Conservation (phyloP, 2,797 vertebrate species). For the Petrocephalus sullivani region DNA sequence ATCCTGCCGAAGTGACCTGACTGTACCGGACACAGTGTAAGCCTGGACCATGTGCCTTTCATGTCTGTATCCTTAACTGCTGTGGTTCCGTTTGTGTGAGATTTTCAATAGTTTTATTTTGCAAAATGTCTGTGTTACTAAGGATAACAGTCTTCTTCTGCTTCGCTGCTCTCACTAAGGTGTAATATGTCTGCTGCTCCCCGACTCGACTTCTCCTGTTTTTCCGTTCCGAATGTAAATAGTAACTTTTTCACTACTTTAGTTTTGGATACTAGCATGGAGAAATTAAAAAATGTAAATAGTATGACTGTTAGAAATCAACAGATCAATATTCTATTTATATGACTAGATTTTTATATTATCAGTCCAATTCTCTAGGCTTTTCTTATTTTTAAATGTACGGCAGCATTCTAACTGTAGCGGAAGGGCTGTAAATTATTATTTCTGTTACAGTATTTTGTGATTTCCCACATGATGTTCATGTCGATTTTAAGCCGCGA, state of each 20-base stretch:
- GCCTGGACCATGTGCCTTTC: constrained; percentile 52
- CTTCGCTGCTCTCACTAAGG: constrained; percentile 48
- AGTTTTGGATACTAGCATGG: constrained; percentile 62
- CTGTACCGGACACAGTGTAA: constrained; percentile 38
- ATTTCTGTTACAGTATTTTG: constrained; percentile 61
- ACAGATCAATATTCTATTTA: constrained; percentile 99
- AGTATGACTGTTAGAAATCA: constrained; percentile 74
- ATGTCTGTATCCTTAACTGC: constrained; percentile 42
- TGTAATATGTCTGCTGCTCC: constrained; percentile 70
- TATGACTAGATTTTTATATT: constrained; percentile 99
- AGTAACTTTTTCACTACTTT: constrained; percentile 54
- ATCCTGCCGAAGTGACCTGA: constrained; percentile 16
- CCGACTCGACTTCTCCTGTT: constrained; percentile 10
- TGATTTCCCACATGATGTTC: constrained; percentile 67
- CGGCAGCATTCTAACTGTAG: constrained; percentile 73
- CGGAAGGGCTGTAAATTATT: constrained; percentile 56
- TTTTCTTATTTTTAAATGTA: constrained; percentile 55
- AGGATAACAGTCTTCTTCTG: constrained; percentile 5
- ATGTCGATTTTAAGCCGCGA: constrained; percentile 64
- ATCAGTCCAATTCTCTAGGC: constrained; percentile 80
- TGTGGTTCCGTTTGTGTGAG: constrained; percentile 42
- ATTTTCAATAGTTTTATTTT: background rate
- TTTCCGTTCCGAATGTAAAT: constrained; percentile 77
- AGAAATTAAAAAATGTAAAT: constrained; percentile 82
- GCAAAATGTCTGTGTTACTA: background rate